These are phyloP conservation scores for Emydura subglobosa DNA, from an alignment of 2,113 vertebrate species.

Conservation along the genomic window DNA sequence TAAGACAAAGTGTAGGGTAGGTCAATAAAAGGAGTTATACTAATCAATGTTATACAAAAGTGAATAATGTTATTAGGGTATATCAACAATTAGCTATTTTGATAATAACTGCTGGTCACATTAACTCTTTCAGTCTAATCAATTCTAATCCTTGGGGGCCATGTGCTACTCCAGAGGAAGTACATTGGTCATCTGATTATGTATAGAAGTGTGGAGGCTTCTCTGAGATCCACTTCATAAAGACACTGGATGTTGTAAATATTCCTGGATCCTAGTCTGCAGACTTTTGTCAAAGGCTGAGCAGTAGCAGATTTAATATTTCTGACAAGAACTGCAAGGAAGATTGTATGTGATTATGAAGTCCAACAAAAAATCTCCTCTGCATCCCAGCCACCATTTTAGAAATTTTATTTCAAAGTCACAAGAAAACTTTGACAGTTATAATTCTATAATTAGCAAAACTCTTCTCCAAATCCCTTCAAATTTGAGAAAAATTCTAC, in stretches of 20 bases:
- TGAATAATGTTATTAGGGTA: background rate
- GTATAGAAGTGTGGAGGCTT: no score
- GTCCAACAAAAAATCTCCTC: background rate
- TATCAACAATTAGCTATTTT: background rate
- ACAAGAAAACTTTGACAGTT: background rate
- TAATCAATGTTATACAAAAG: background rate
- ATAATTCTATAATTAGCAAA: background rate
- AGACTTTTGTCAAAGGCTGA: background rate
- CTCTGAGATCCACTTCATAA: background rate
- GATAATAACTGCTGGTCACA: background rate
- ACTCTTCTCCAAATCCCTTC: background rate
- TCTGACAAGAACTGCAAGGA: background rate
- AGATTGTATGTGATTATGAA: background rate
- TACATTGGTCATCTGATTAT: no score
- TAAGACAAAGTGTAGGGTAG: background rate
- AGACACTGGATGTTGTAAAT: background rate
- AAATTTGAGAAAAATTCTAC: background rate
- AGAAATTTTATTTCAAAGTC: background rate
- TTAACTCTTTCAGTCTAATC: background rate
- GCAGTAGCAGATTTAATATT: background rate
- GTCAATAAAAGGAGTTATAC: background rate
- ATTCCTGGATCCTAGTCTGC: background rate
- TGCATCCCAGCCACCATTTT: background rate
- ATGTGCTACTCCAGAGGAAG: no score
- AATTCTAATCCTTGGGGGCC: background rate